Base-by-base conservation (phyloP, 2,797 vertebrate genomes). In the Pelobates cultripes region DNA sequence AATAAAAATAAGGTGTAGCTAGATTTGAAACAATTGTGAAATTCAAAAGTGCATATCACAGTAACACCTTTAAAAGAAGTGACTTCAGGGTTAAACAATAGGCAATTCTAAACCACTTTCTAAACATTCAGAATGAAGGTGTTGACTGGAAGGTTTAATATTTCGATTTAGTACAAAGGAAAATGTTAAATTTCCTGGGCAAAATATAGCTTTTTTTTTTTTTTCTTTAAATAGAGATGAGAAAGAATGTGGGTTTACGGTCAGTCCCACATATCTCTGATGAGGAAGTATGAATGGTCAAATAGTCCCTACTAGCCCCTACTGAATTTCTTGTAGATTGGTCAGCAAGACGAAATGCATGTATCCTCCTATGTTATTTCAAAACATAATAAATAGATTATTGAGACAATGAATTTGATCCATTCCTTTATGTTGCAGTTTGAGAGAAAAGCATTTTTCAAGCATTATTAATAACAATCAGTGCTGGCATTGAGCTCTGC, bases 381-480 rank as follows among this genome's bases (percentile, higher is more conserved):
- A 91, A 89, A 89, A 86, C 87, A 89, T 85, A 89, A 87, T 85
- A 89, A 91, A 88, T 86, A 87, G 87, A 82, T 86, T 87, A 70
- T 79, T 84, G 84, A 86, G 78, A 84, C 89, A 84, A 88, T 87
- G 86, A 86, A 74, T 86, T 80, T 57, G 51, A 85, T 88, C 88
- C 87, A 73, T 86, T 86, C 89, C 79, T 76, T 85, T 85, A 88
- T 90, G 88, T 85, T 85, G 78, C 85, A 73, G 45, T 61, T 76
- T 84, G 73, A 76, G 61, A 43, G 83, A 64, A 41, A 84, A 89
- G 84, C 45, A 81, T 87, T 28, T 28, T 28, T 97, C 94, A 97
- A 86, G 94, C 86, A n/a, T 91, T 93, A 87, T 93, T 96, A 86
- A 99, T 97, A 87, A 99, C 95, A 43, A 99, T 98, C 82, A 99